phyloP scores from a whole-genome alignment of 1,140 invertebrate genomes.

The Bombus ignitus region DNA sequence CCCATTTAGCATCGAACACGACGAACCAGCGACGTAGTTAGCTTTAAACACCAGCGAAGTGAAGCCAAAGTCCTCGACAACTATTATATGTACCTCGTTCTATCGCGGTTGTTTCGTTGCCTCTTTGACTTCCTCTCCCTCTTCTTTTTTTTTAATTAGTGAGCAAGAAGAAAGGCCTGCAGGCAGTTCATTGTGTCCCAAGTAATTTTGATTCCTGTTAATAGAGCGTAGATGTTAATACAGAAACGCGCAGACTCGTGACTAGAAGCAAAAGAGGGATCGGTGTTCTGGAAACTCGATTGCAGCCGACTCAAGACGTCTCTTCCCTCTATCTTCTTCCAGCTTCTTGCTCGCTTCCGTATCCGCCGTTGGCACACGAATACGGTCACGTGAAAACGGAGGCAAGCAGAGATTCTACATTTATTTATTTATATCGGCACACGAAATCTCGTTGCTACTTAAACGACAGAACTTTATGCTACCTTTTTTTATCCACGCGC shows the following conservation, averaged over 20 bases:
- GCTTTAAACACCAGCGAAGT: neutral
- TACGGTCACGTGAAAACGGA: slow-evolving; percentile 10
- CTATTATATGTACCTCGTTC: neutral
- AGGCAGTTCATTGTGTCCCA: slow-evolving; percentile 7
- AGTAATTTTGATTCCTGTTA: slow-evolving; percentile 25
- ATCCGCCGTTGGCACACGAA: slow-evolving; percentile 16
- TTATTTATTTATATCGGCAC: slow-evolving; percentile 64
- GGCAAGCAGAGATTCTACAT: slow-evolving; percentile 24
- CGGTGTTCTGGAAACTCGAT: slow-evolving; percentile 47
- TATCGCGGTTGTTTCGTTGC: neutral
- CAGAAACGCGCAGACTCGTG: neutral
- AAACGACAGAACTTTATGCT: slow-evolving; percentile 37
- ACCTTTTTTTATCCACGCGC: neutral
- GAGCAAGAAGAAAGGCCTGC: neutral
- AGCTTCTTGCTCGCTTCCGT: neutral
- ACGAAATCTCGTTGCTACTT: slow-evolving; percentile 63
- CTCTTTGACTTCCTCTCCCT: neutral
- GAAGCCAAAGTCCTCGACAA: neutral
- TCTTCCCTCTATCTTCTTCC: neutral
- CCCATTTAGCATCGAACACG: neutral
- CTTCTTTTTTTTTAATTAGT: slow-evolving; percentile 25
- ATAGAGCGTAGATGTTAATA: slow-evolving; percentile 9
- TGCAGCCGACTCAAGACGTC: slow-evolving; percentile 16
- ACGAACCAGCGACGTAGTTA: neutral
- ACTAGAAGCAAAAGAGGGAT: slow-evolving; percentile 36